Base-by-base conservation (phyloP, 2,888 invertebrate genomes). In the Sesia apiformis region DNA sequence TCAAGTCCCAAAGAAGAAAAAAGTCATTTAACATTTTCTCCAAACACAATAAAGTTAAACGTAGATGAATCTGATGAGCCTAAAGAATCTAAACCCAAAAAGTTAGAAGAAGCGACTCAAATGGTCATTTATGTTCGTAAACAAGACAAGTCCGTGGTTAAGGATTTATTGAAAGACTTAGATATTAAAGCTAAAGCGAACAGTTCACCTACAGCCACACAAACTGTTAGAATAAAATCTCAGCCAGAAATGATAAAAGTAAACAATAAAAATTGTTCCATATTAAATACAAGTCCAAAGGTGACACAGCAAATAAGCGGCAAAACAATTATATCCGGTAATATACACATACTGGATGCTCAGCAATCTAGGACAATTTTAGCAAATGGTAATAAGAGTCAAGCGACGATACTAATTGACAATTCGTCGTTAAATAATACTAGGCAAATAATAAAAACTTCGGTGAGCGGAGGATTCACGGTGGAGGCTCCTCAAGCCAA, bases 21-120 rank as follows among this genome's bases (percentile, higher is more conserved):
- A 67, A 93, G 93, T 66, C 94, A 94, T 71, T 76, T 94, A 70
- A 93, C 93, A 41, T 94, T 94, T 73, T 94, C 94, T 38, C 94
- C 94, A 4, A 92, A 92, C 60, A 90, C 92, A 55, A 92, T 94
- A 61, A 94, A 93, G 81, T 88, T 94, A 65, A 82, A 91, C 38
- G 74, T 50, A 40, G 52, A 40, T 23, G 7, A 38, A 39, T 8
- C 38, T 6, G 38, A 81, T 55, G 84, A 86, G 54, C 58, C 74
- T 4, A 79, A 82, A 58, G 84, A 85, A 62, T 58, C 72, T 4
- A 64, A 63, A 54, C 56, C 63, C 4, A 84, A 78, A 63, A 81
- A 78, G 55, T 59, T 81, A 62, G 90, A 90, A 64, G 90, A 89
- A 62, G 90, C 90, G 0, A 87, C 88, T 49, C 85, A 89, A 69